These are phyloP conservation scores for Enteromius afrohamiltoni DNA, from an alignment of 2,797 vertebrate species.

Conservation along the genomic window DNA sequence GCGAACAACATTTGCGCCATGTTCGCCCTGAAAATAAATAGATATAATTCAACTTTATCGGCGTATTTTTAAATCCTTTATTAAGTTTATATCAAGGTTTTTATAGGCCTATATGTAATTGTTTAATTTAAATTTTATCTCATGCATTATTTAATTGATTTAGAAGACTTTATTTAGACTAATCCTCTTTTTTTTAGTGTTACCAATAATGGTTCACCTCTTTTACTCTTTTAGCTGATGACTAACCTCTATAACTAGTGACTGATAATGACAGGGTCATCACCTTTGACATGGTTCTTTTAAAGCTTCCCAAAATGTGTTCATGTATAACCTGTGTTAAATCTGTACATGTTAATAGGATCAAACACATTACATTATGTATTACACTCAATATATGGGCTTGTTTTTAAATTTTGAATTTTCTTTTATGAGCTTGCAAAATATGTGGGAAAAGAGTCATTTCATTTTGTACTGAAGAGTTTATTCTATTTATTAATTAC, in stretches of 20 bases:
- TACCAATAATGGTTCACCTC: not conserved
- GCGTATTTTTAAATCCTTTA: not conserved
- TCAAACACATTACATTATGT: not conserved
- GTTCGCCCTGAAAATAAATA: not conserved
- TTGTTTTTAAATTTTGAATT: conserved; percentile 25
- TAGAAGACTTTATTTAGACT: no score
- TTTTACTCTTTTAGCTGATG: not conserved
- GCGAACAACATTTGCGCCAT: not conserved
- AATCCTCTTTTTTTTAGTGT: no score
- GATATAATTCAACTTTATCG: not conserved
- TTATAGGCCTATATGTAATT: not conserved
- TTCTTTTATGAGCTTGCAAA: not conserved
- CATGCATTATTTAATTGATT: not conserved
- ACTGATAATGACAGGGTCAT: conserved; percentile 21
- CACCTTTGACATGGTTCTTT: conserved; percentile 29
- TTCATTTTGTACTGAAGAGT: not conserved
- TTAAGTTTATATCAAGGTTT: not conserved
- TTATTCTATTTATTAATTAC: not conserved
- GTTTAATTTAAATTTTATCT: no score
- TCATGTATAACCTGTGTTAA: conserved; percentile 12
- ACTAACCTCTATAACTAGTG: conserved; percentile 8
- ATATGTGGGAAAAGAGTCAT: not conserved
- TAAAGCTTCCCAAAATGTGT: conserved; percentile 16
- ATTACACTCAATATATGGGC: not conserved
- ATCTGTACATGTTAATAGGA: not conserved